These are phyloP conservation scores for Sciurus niger DNA, from an alignment of 2,113 vertebrate species.

Conservation along the genomic window DNA sequence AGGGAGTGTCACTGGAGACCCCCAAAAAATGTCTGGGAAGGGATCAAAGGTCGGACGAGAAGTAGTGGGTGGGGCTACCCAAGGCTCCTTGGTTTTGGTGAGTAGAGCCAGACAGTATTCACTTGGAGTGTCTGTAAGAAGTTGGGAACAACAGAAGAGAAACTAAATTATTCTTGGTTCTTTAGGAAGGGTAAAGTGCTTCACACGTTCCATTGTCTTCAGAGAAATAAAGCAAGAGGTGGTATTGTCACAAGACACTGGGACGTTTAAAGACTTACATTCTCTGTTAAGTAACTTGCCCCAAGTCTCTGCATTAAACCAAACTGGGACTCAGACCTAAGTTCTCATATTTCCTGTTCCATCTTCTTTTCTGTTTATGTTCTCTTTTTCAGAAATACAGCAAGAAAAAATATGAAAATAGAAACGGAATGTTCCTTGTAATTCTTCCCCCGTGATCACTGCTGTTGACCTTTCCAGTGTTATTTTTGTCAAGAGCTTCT, in stretches of 20 bases:
- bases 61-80: rapidly evolving
- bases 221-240: neutral
- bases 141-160: neutral
- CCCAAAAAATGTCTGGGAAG: neutral
- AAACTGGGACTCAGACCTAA: neutral
- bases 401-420: neutral
- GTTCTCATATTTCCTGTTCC: no score
- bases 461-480: neutral
- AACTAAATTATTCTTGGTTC: neutral
- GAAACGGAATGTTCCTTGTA: neutral
- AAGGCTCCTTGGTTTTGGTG: neutral
- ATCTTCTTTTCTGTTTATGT: neutral
- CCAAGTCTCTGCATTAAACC: neutral
- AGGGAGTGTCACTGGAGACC: neutral
- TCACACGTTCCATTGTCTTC: neutral
- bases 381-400: neutral
- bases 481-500: neutral
- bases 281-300: neutral
- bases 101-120: neutral
- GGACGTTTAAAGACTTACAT: rapidly evolving
- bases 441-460: neutral
- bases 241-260: neutral
- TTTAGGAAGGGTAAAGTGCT: neutral
- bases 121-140: no score
- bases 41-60: neutral